A percentile compares a stretch with the other conserved stretches of the same genome.
These are phyloP conservation scores for Zingel zingel DNA, from an alignment of 2,113 vertebrate species.

Conservation along the genomic window DNA sequence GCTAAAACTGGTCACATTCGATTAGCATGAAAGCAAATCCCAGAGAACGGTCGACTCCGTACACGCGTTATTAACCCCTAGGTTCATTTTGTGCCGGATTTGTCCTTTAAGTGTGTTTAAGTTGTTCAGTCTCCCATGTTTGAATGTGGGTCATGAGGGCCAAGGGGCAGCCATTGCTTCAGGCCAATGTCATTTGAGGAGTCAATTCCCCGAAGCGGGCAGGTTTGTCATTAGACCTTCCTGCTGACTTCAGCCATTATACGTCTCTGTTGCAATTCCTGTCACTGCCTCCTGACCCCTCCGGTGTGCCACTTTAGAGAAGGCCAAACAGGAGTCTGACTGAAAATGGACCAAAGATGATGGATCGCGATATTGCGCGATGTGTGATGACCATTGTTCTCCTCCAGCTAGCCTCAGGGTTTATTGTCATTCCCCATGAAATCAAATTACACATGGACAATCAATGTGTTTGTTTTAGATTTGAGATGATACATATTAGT, in stretches of 20 bases:
- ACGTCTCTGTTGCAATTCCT: constrained; percentile 43
- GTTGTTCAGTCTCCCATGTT: constrained; percentile 20
- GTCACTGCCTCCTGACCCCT: constrained; percentile 58
- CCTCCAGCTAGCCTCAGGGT: constrained; percentile 18
- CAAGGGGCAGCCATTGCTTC: constrained; percentile 47
- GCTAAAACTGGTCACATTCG: too few relatives aligned
- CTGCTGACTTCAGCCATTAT: constrained; percentile 65
- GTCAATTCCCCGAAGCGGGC: constrained; percentile 47
- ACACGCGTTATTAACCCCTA: too few relatives aligned
- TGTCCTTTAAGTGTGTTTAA: neutral
- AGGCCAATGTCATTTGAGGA: constrained; percentile 42
- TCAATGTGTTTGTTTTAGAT: constrained; percentile 52
- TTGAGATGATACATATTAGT: constrained; percentile 20
- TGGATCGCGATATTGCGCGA: constrained; percentile 40
- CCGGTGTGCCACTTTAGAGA: constrained; percentile 42
- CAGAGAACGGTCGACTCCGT: too few relatives aligned
- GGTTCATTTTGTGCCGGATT: too few relatives aligned
- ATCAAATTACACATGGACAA: constrained; percentile 57
- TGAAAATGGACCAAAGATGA: constrained; percentile 51
- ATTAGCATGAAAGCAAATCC: too few relatives aligned
- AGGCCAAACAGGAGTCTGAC: constrained; percentile 52
- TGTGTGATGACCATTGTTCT: constrained; percentile 31
- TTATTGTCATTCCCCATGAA: constrained; percentile 29
- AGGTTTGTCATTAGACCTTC: constrained; percentile 64
- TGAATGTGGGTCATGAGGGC: constrained; percentile 63